phyloP scores from a whole-genome alignment of 1,140 invertebrate species.

The Ctenoplectra terminalis region DNA sequence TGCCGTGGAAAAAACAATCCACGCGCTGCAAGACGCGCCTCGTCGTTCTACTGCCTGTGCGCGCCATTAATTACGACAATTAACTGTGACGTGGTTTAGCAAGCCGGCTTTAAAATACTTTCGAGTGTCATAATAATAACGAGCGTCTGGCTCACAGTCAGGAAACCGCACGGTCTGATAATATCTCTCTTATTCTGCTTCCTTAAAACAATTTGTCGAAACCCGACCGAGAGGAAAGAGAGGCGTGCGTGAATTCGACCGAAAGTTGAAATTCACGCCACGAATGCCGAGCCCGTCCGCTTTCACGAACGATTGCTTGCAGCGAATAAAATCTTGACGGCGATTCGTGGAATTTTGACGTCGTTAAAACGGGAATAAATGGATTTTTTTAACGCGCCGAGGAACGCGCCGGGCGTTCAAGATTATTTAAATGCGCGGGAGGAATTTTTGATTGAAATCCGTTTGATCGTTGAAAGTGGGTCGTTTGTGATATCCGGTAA shows the following conservation, averaged over 20 bases:
- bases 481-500: neutral
- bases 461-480: neutral
- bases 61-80: neutral
- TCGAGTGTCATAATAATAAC: constrained; percentile 13
- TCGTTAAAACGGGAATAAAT: neutral
- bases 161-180: constrained; percentile 22
- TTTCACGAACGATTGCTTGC: constrained; percentile 9
- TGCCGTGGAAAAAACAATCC: neutral
- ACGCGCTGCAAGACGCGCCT: too few species aligned
- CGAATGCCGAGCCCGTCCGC: neutral
- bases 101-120: neutral
- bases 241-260: neutral
- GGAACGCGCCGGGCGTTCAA: too few species aligned
- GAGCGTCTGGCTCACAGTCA: neutral
- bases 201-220: constrained; percentile 21
- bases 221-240: neutral
- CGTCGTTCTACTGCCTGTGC: neutral
- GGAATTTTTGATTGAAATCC: neutral
- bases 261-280: constrained; percentile 12
- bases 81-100: neutral
- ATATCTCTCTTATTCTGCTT: constrained; percentile 13
- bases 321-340: neutral
- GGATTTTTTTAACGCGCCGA: neutral
- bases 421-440: neutral
- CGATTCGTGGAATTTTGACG: neutral